phyloP scores from a whole-genome alignment of 2,797 vertebrate species.

The Gorsachius magnificus region DNA sequence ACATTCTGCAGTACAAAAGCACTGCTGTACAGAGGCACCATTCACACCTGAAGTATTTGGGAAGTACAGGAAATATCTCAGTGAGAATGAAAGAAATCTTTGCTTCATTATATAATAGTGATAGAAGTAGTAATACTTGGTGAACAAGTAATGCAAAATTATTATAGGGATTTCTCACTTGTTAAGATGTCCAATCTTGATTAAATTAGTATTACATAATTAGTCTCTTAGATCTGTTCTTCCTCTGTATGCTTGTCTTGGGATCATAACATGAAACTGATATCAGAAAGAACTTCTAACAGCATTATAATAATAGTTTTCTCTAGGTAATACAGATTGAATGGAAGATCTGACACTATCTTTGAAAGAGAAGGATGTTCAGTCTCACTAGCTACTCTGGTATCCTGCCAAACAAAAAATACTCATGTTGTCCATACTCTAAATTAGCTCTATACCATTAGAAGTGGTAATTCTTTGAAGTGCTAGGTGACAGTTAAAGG shows the following conservation, averaged over 20 bases:
- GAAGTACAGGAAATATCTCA: not conserved
- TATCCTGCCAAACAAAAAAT: not conserved
- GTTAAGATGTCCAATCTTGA: not conserved
- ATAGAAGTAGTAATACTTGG: not conserved
- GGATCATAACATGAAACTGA: not conserved
- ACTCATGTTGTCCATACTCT: fast-evolving
- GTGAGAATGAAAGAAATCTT: not conserved
- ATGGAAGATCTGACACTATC: not conserved
- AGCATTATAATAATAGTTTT: not conserved
- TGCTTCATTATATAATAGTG: not conserved
- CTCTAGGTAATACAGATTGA: not conserved
- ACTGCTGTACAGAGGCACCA: not conserved
- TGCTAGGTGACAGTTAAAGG: not conserved
- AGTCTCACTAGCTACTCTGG: not conserved
- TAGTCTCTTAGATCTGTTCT: not conserved
- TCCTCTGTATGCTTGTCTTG: not conserved
- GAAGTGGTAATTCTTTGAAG: not conserved
- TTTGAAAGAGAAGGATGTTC: not conserved
- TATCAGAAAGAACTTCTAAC: not conserved
- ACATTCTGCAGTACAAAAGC: not conserved
- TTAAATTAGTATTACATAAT: conserved; percentile 5
- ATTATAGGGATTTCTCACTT: not conserved
- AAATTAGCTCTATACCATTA: not conserved
- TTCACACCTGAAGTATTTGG: not conserved
- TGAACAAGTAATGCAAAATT: not conserved